phyloP scores from a whole-genome alignment of 2,113 vertebrate species.

The Festucalex cinctus region DNA sequence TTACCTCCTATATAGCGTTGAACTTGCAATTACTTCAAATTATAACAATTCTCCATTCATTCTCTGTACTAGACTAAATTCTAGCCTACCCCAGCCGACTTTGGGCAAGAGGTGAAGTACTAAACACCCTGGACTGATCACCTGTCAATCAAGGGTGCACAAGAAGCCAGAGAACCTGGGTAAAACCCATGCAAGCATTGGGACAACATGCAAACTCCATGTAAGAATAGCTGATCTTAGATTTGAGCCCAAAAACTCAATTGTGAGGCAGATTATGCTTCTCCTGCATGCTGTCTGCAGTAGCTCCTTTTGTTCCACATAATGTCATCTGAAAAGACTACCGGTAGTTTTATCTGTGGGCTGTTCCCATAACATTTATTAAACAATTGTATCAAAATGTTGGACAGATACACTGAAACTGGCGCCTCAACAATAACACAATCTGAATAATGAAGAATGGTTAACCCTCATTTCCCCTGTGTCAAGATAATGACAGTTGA shows the following conservation, averaged over 20 bases:
- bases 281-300: neutral
- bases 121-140: too few relatives aligned
- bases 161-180: neutral
- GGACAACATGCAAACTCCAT: neutral
- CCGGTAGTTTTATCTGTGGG: conserved; percentile 27
- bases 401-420: conserved; percentile 39
- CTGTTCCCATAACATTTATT: conserved; percentile 42
- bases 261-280: neutral
- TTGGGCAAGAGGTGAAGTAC: too few relatives aligned
- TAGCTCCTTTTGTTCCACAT: conserved; percentile 1
- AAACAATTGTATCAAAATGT: conserved; percentile 57
- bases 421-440: conserved; percentile 59
- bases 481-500: conserved; percentile 23
- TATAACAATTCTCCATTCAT: too few relatives aligned
- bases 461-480: conserved; percentile 49
- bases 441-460: conserved; percentile 52
- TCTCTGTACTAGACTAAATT: too few relatives aligned
- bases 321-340: conserved; percentile 3
- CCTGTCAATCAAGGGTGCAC: too few relatives aligned
- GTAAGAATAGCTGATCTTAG: neutral
- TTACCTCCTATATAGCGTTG: too few relatives aligned
- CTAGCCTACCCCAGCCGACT: too few relatives aligned
- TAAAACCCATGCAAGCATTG: neutral
- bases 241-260: neutral
- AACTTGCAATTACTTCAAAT: too few relatives aligned